Percentiles rank a stretch among this genome's conserved stretches.
Evolutionary conservation across 2,888 invertebrate species (phyloP).

Genomic region (Sesia bembeciformis): DNA sequence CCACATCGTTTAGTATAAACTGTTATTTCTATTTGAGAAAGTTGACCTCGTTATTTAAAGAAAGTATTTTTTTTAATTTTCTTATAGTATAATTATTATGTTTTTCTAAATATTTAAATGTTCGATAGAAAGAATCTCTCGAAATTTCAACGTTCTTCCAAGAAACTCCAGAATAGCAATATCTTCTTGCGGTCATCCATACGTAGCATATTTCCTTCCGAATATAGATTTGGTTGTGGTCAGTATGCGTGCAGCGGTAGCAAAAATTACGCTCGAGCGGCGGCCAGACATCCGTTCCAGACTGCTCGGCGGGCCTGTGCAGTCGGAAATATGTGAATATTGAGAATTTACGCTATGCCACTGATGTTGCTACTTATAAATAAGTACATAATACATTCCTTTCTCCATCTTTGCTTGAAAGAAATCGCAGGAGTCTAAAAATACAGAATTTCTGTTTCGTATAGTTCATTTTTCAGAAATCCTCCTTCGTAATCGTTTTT

Average conservation of each 20-base stretch:
- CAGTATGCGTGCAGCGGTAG: conserved; percentile 10
- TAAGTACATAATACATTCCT: too few species aligned
- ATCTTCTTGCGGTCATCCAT: background rate
- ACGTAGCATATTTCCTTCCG: background rate
- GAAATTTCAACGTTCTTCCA: background rate
- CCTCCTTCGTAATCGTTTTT: too few species aligned
- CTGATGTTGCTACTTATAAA: background rate
- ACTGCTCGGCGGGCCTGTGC: background rate
- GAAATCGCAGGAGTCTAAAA: too few species aligned
- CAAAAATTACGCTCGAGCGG: conserved; percentile 13
- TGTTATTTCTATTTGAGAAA: conserved; percentile 4
- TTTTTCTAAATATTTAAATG: conserved; percentile 2
- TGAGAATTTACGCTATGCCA: background rate
- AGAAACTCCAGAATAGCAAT: background rate
- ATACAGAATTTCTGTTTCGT: too few species aligned
- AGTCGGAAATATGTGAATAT: background rate
- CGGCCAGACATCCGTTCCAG: conserved; percentile 3
- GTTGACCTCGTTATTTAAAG: too few species aligned
- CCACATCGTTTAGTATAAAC: conserved; percentile 6
- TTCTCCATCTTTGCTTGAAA: too few species aligned
- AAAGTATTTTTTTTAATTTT: too few species aligned
- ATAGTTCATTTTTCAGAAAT: too few species aligned
- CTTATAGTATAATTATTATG: too few species aligned
- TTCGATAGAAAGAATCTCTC: background rate
- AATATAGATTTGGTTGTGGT: conserved; percentile 7